Evolutionary conservation across 2,888 invertebrate species (phyloP), one percentile per base, ranked within the genome.

Genomic region (Lithophane semibrunnea): DNA sequence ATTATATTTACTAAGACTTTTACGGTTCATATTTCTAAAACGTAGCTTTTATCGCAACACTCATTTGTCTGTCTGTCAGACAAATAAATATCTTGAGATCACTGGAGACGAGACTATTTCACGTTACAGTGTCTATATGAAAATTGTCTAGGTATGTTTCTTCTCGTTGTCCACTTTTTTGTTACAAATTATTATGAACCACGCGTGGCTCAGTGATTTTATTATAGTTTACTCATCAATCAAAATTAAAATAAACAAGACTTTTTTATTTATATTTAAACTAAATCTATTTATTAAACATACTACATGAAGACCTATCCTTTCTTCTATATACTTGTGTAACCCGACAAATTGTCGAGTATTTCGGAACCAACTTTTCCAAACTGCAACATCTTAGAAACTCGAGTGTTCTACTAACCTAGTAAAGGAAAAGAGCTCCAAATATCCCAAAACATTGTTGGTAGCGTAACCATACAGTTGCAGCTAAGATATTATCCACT

Each of bases 401-500:
- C 63, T 58, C 37, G 24, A 81, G 66, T 80, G 65, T 73, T 49
- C 76, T 54, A 37, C 70, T 85, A 74, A 85, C 73, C 77, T 24
- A 82, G 47, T 68, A 82, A 72, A 66, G 21, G n/a, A 85, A 87
- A 69, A 79, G 76, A 65, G 56, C 78, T 63, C 24, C 21, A 70
- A 83, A 81, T 71, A 72, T 76, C 58, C 69, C 29, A 67, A 79
- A 88, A 82, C 74, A 81, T 73, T 78, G 67, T 78, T 79, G 56
- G 67, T 71, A 72, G 73, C 79, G 73, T 75, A 75, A 80, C 56
- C 58, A 58, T 83, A 79, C 70, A 80, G 78, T 82, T 81, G 67
- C 68, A 84, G 80, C 86, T 82, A 79, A 80, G 73, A 69, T 86
- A 83, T 86, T 83, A 82, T 84, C 83, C 83, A 89, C 86, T 87